Evolutionary conservation across 1,140 invertebrate genomes (phyloP), one percentile per base, ranked within the genome.

Genomic region (Lepidostoma basale): DNA sequence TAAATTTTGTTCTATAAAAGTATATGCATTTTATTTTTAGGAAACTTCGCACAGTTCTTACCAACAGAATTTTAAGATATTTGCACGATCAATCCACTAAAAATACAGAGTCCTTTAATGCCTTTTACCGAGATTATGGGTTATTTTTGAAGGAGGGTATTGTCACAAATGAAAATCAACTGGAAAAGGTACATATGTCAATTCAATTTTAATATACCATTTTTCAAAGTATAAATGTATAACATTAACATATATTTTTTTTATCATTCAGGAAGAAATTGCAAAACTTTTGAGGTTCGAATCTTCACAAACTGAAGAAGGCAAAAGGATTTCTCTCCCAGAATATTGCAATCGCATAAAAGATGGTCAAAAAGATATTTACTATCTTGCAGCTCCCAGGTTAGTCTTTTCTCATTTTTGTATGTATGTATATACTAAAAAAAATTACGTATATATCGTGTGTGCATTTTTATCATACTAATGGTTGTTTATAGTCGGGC

Each of bases 131-230:
- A 30, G 93, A 98, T 74, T 98, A 98, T 79, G 91, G 91, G 1
- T 78, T 98, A 30, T 99, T 97, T 77, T 87, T 99, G 10, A 97
- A 98, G 77, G 96, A 98, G 83, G 97, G 96, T 28, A 96, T 98
- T 76, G 89, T 98, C 4, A 92, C 91, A 1, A 90, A 89, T 62
- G 81, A 86, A 56, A 91, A 94, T 75, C 87, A 92, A 68, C 75
- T 86, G 0, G 90, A 95, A 78, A 97, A 94, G 84, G 93, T 94
- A 85, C 78, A 52, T n/a, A n/a, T n/a, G n/a, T n/a, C n/a, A n/a
- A n/a, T n/a, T n/a, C n/a, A n/a, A n/a, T n/a, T n/a, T n/a, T n/a
- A n/a, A n/a, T n/a, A n/a, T n/a, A n/a, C n/a, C n/a, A n/a, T n/a
- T n/a, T n/a, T n/a, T n/a, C n/a, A n/a, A n/a, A n/a, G n/a, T n/a